These are phyloP conservation scores for Drosophila fuyamai DNA, from an alignment of 1,140 invertebrate genomes.

Conservation along the genomic window DNA sequence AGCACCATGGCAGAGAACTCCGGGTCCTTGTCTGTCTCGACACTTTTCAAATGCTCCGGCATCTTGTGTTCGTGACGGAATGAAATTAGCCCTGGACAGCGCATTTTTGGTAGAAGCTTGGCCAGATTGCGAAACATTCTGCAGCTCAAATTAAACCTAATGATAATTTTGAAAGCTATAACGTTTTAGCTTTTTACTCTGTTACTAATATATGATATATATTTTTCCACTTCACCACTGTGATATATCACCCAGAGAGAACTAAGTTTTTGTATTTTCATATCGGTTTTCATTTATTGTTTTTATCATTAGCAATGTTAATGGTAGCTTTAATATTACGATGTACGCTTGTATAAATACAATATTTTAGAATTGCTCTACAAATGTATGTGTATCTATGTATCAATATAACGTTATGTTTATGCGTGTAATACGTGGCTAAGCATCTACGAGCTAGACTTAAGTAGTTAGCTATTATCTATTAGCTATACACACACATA, in stretches of 20 bases:
- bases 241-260: conserved; percentile 2
- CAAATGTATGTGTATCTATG: conserved; percentile 33
- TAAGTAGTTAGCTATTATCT: conserved; percentile 42
- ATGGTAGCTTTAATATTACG: conserved; percentile 41
- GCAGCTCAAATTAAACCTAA: neutral
- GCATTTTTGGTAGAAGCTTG: neutral
- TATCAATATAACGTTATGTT: conserved; percentile 39
- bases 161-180: too few relatives aligned
- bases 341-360: conserved; percentile 45
- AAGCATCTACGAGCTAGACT: conserved; percentile 65
- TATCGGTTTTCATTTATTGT: conserved; percentile 38
- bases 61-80: conserved; percentile 85
- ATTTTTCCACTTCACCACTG: neutral
- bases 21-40: conserved; percentile 88
- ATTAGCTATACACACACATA: conserved; percentile 70
- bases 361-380: conserved; percentile 66
- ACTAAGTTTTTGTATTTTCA: conserved; percentile 24
- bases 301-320: conserved; percentile 43
- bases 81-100: too few relatives aligned
- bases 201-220: too few relatives aligned
- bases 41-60: conserved; percentile 86
- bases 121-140: neutral
- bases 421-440: conserved; percentile 66
- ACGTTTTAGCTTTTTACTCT: too few relatives aligned
- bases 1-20: conserved; percentile 90